These are phyloP conservation scores for Gymnocheta viridis DNA, from an alignment of 2,888 invertebrate genomes.

Conservation along the genomic window DNA sequence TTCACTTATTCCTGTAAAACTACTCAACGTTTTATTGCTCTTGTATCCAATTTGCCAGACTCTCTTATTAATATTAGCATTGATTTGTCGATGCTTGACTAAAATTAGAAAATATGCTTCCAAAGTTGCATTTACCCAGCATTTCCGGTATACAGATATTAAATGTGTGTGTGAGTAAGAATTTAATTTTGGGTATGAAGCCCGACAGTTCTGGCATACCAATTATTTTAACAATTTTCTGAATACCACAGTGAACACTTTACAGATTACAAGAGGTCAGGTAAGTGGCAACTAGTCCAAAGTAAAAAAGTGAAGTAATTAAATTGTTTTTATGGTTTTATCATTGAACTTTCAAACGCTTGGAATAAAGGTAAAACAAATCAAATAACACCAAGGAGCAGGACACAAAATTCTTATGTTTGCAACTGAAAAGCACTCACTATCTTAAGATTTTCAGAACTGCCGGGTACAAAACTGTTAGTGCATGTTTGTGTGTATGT, in stretches of 20 bases:
- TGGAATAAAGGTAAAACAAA: too few relatives aligned
- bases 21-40: conserved; percentile 39
- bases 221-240: neutral
- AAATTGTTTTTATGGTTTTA: too few relatives aligned
- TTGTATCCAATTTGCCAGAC: conserved; percentile 50
- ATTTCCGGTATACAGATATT: neutral
- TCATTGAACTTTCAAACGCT: too few relatives aligned
- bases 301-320: too few relatives aligned
- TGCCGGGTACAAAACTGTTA: neutral
- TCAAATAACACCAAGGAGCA: too few relatives aligned
- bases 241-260: neutral
- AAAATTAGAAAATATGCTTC: conserved; percentile 41
- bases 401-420: too few relatives aligned
- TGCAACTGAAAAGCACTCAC: neutral
- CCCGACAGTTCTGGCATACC: neutral
- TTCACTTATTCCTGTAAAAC: conserved; percentile 21
- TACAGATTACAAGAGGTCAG: neutral
- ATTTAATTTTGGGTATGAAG: neutral
- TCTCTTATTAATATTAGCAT: conserved; percentile 61
- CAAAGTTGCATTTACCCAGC: neutral
- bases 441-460: neutral
- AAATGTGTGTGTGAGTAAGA: neutral
- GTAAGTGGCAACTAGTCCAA: neutral
- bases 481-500: neutral
- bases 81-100: conserved; percentile 58